Conservation (phyloP, 2,888 invertebrate genomes). For the Caenorhabditis wallacei region DNA sequence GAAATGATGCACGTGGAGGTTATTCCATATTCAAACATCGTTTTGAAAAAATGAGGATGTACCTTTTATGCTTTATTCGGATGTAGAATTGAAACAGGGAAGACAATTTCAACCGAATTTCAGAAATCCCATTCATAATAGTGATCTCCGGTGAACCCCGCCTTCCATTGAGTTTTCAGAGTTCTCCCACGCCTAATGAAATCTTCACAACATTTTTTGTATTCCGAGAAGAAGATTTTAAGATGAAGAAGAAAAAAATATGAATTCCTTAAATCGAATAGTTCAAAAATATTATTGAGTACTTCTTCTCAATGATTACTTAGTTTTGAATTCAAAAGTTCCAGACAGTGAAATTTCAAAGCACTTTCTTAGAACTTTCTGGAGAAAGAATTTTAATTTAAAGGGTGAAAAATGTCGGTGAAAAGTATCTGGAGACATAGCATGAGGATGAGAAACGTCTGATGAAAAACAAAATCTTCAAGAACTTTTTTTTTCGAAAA, state of each 20-base stretch:
- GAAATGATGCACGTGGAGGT: slow-evolving; percentile 16
- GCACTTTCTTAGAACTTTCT: slow-evolving; percentile 19
- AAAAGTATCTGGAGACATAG: background rate
- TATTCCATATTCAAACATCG: slow-evolving; percentile 25
- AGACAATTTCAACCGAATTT: no score
- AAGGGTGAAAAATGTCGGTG: background rate
- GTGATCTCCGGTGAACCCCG: slow-evolving; percentile 19
- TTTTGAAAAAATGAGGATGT: no score
- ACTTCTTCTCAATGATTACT: slow-evolving; percentile 1
- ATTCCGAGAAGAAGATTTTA: slow-evolving; percentile 3
- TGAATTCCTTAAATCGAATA: slow-evolving; percentile 9
- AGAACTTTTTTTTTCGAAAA: slow-evolving; percentile 6
- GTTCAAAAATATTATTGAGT: background rate
- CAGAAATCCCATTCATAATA: no score
- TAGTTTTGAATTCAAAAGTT: background rate
- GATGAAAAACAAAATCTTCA: slow-evolving; percentile 22
- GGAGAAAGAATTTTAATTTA: slow-evolving; percentile 6
- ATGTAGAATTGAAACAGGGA: no score
- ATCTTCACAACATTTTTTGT: slow-evolving; percentile 27
- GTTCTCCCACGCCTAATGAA: slow-evolving; percentile 32
- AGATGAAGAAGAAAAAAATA: slow-evolving; percentile 2
- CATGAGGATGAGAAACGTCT: background rate
- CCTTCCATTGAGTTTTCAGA: background rate
- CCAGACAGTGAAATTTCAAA: slow-evolving; percentile 3
- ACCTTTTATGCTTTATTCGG: no score